Percentiles rank a stretch among this genome's conserved stretches.
phyloP scores from a whole-genome alignment of 2,797 vertebrate genomes.

The Channallabes apus region DNA sequence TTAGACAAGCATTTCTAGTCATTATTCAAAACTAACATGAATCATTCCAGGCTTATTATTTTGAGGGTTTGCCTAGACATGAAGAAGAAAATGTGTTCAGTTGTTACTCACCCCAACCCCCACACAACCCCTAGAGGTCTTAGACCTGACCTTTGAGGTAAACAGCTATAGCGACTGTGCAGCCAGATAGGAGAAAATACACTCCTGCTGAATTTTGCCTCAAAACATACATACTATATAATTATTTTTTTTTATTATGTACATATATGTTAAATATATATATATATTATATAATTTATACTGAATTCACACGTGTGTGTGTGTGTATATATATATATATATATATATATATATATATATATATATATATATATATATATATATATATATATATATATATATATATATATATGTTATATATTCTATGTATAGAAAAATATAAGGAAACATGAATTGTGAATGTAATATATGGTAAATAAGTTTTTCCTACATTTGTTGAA shows the following conservation, averaged over 20 bases:
- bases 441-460: not conserved
- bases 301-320: no score
- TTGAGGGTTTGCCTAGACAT: not conserved
- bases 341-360: no score
- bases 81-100: not conserved
- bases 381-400: no score
- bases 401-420: no score
- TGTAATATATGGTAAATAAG: not conserved
- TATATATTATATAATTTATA: no score
- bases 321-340: no score
- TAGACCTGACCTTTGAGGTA: slow-evolving; percentile 45
- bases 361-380: no score
- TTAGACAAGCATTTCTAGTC: not conserved
- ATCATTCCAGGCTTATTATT: not conserved
- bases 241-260: no score
- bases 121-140: slow-evolving; percentile 33
- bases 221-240: no score
- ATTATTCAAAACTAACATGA: not conserved
- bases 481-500: not conserved
- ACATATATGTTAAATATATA: no score
- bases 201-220: not conserved
- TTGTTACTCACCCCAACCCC: slow-evolving; percentile 18
- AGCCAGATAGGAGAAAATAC: slow-evolving; percentile 16
- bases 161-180: slow-evolving; percentile 49
- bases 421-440: not conserved